Conservation (phyloP, 2,797 vertebrate species). For the Schizothorax lantsangensis region DNA sequence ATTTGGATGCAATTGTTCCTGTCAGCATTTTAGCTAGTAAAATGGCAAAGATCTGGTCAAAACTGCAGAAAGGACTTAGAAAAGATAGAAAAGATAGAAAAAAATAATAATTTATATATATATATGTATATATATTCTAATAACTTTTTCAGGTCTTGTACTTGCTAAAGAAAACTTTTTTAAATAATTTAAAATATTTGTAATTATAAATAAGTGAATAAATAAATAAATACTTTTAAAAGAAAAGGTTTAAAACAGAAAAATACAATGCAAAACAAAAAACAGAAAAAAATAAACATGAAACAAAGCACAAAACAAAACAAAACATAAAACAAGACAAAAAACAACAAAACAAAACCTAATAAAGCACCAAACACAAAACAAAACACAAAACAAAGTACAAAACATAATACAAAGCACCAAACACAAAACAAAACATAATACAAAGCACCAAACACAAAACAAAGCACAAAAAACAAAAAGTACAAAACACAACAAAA, state of each 20-base stretch:
- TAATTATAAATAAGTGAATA: neutral
- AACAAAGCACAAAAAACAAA: no score
- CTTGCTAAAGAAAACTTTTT: neutral
- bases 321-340: neutral
- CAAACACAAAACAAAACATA: no score
- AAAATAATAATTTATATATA: no score
- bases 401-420: no score
- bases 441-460: neutral
- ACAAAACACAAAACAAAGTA: no score
- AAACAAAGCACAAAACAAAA: no score
- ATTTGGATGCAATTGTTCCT: neutral
- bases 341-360: neutral
- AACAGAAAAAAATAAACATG: no score
- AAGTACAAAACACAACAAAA: no score
- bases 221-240: neutral
- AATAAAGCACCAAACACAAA: no score
- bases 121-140: neutral
- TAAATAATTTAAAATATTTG: neutral
- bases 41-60: neutral
- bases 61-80: neutral
- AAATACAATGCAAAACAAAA: neutral
- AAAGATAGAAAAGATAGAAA: no score
- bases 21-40: neutral
- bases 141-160: neutral
- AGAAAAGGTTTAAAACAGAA: neutral